These are phyloP conservation scores for Prosopocoilus inquinatus DNA, from an alignment of 2,888 invertebrate genomes.

Conservation along the genomic window DNA sequence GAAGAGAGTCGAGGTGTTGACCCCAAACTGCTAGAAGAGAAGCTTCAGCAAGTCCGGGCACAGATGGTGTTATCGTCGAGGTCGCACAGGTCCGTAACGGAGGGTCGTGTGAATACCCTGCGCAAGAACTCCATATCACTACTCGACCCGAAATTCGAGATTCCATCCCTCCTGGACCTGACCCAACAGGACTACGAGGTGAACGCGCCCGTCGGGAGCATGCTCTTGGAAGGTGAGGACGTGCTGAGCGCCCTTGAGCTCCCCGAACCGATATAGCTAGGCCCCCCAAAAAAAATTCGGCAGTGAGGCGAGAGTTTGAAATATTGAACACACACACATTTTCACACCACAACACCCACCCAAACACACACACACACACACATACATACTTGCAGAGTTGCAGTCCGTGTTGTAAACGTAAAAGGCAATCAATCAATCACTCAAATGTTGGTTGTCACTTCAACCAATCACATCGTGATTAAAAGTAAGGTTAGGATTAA, in stretches of 20 bases:
- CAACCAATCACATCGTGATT: no score
- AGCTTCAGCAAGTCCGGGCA: conserved; percentile 5
- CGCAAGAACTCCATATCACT: conserved; percentile 48
- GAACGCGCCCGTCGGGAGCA: conserved; percentile 52
- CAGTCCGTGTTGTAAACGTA: no score
- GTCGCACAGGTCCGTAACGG: conserved; percentile 1
- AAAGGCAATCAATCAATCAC: no score
- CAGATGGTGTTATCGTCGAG: conserved; percentile 1
- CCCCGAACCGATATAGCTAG: conserved; percentile 43
- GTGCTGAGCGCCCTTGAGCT: conserved; percentile 52
- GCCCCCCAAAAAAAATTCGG: conserved; percentile 6
- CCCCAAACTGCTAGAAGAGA: conserved; percentile 11
- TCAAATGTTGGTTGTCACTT: no score
- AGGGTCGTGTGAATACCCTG: conserved; percentile 28
- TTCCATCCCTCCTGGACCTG: conserved; percentile 51
- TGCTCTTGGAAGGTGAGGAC: conserved; percentile 53
- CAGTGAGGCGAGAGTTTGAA: conserved; percentile 22
- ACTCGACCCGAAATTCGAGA: conserved; percentile 48
- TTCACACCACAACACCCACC: no score
- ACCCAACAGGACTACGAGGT: conserved; percentile 57
- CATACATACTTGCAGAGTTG: no score
- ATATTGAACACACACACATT: neutral
- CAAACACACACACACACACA: no score
- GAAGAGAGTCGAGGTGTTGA: conserved; percentile 11
- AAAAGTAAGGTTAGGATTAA: no score